These are phyloP conservation scores for Seriola quinqueradiata DNA, from an alignment of 2,113 vertebrate genomes.

Conservation along the genomic window DNA sequence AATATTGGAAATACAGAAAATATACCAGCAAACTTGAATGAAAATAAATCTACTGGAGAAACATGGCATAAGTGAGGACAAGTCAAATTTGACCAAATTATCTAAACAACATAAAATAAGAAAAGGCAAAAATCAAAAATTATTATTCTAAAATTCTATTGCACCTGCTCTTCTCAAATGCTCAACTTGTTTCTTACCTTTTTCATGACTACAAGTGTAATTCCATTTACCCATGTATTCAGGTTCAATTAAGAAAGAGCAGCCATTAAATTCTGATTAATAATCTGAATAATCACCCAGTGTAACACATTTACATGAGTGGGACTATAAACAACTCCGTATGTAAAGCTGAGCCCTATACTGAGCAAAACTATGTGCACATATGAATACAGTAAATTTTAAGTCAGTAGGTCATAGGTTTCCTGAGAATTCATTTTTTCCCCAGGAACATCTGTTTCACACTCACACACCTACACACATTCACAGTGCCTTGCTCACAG, in stretches of 20 bases:
- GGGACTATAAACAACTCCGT: not conserved
- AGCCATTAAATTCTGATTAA: too few relatives aligned
- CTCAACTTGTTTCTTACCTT: too few relatives aligned
- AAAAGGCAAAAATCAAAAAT: too few relatives aligned
- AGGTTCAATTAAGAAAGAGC: too few relatives aligned
- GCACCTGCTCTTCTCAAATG: not conserved
- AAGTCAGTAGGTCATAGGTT: not conserved
- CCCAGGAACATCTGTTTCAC: not conserved
- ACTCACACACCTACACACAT: constrained; percentile 4
- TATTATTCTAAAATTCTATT: not conserved
- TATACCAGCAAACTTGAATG: not conserved
- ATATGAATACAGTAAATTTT: constrained; percentile 5
- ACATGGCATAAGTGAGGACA: too few relatives aligned
- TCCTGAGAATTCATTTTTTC: not conserved
- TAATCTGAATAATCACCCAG: too few relatives aligned
- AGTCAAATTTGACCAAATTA: not conserved
- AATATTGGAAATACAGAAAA: not conserved
- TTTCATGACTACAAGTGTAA: too few relatives aligned
- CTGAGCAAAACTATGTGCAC: not conserved
- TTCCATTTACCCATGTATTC: too few relatives aligned
- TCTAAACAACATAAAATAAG: not conserved
- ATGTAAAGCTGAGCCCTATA: not conserved
- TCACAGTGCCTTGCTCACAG: constrained; percentile 6
- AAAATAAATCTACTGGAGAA: too few relatives aligned
- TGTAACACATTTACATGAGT: not conserved